A percentile compares a stretch with the other conserved stretches of the same genome.
phyloP scores from a whole-genome alignment of 1,140 invertebrate genomes.

The Yoshiicerus persimilis region DNA sequence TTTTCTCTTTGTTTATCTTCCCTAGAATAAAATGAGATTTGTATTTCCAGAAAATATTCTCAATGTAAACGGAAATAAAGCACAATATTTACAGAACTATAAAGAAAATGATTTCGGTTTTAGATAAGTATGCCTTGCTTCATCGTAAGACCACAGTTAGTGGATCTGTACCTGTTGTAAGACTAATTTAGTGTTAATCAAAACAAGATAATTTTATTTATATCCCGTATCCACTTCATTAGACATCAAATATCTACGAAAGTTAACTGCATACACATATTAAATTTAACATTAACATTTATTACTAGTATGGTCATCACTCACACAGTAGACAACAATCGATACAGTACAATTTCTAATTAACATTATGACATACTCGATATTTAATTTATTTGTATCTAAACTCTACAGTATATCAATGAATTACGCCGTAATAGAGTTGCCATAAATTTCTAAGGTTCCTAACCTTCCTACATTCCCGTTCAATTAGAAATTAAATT shows the following conservation, averaged over 20 bases:
- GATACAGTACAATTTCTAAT: neutral
- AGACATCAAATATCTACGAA: neutral
- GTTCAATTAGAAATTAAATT: no score
- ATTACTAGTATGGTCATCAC: neutral
- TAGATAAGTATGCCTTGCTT: no score
- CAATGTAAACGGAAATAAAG: neutral
- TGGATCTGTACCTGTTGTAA: no score
- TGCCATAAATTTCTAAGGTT: no score
- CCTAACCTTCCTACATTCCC: no score
- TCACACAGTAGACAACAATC: neutral
- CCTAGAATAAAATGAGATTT: neutral
- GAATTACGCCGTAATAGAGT: neutral
- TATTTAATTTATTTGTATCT: neutral
- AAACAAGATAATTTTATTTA: neutral
- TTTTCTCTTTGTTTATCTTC: neutral
- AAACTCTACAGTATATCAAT: neutral
- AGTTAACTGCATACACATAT: neutral
- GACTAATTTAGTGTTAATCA: neutral
- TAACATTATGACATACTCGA: neutral
- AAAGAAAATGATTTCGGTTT: no score
- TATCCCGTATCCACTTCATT: conserved; percentile 10
- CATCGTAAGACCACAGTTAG: no score
- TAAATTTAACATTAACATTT: neutral
- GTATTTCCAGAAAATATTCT: neutral
- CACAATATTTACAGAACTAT: neutral